phyloP scores from a whole-genome alignment of 2,888 invertebrate genomes.

The Lasioglossum figueresi region DNA sequence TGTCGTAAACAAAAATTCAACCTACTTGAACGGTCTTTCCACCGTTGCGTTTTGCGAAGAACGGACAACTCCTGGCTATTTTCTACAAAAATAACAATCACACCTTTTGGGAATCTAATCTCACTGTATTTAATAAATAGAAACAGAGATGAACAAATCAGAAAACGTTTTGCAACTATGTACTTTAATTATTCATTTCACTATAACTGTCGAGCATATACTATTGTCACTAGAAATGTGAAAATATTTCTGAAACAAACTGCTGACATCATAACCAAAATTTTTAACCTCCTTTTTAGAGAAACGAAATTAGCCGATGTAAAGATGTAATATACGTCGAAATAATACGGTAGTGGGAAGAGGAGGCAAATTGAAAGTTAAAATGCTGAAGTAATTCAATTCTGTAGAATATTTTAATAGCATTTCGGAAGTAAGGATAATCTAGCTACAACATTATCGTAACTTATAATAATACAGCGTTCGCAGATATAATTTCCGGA shows the following conservation, averaged over 20 bases:
- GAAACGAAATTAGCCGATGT: not conserved
- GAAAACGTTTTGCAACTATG: not conserved
- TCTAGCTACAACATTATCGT: not conserved
- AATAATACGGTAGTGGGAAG: not conserved
- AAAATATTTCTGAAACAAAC: conserved; percentile 21
- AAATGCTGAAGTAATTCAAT: not conserved
- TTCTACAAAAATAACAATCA: not conserved
- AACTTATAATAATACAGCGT: not conserved
- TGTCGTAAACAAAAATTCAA: not conserved
- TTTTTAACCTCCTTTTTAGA: conserved; percentile 31
- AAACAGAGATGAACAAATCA: not conserved
- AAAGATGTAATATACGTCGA: conserved; percentile 10
- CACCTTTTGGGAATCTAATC: not conserved
- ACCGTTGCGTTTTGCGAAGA: not conserved
- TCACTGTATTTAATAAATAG: not conserved
- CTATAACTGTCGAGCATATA: not conserved
- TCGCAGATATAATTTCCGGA: not conserved
- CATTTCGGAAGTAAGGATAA: not conserved
- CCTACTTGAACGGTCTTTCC: not conserved
- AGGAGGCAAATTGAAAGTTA: not conserved
- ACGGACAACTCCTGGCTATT: not conserved
- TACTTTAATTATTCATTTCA: conserved; percentile 15
- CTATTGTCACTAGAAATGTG: not conserved
- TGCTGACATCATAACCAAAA: conserved; percentile 13
- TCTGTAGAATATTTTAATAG: no score